A percentile compares a stretch with the other conserved stretches of the same genome.
Conservation (phyloP, 2,888 invertebrate genomes). For the Himalopsyche anomala region DNA sequence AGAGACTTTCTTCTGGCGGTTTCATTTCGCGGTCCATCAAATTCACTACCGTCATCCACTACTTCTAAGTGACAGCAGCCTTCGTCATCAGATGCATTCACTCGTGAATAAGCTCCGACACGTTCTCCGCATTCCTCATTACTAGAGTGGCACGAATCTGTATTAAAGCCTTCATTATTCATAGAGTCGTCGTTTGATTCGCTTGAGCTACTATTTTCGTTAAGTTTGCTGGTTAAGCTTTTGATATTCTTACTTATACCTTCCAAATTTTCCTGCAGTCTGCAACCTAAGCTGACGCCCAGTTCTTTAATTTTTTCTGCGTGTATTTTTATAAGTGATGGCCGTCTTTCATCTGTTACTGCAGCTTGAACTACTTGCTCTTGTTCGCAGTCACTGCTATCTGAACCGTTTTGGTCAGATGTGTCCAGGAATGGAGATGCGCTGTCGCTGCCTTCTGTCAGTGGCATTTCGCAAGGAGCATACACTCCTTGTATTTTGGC, state of each 20-base stretch:
- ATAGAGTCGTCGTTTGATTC: constrained; percentile 66
- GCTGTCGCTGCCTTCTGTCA: constrained; percentile 70
- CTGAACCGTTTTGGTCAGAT: constrained; percentile 66
- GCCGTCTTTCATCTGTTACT: constrained; percentile 58
- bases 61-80: constrained; percentile 72
- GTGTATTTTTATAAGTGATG: constrained; percentile 64
- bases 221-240: constrained; percentile 47
- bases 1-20: constrained; percentile 56
- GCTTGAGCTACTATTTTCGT: not conserved
- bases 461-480: constrained; percentile 72
- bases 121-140: constrained; percentile 62
- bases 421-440: constrained; percentile 62
- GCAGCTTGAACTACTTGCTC: constrained; percentile 58
- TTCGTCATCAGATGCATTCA: constrained; percentile 70
- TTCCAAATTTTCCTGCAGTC: constrained; percentile 69
- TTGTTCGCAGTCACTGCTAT: constrained; percentile 62
- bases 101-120: not conserved
- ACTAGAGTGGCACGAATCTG: constrained; percentile 58
- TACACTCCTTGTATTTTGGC: constrained; percentile 69
- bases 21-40: constrained; percentile 67
- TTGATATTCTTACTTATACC: constrained; percentile 50
- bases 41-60: constrained; percentile 73
- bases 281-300: constrained; percentile 67
- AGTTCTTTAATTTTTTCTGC: constrained; percentile 50
- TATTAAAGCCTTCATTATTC: constrained; percentile 69